A percentile compares a stretch with the other conserved stretches of the same genome.
Evolutionary conservation across 2,888 invertebrate genomes (phyloP).

Genomic region (Habrosyne pyritoides): DNA sequence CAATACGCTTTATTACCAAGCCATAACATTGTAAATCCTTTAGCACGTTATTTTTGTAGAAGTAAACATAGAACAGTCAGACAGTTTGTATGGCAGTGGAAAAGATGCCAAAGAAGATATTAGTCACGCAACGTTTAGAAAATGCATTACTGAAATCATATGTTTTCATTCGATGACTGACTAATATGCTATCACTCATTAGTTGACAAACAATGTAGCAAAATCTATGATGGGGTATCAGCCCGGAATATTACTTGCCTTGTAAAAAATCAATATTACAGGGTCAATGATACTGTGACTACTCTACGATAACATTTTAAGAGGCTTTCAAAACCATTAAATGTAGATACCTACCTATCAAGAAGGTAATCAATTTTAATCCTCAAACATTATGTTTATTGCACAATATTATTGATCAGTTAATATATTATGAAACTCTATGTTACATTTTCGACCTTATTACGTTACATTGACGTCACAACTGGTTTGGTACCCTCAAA

Average conservation of each 20-base stretch:
- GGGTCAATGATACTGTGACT: constrained; percentile 28
- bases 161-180: constrained; percentile 14
- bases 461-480: constrained; percentile 71
- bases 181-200: background rate
- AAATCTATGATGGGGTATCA: too few relatives aligned
- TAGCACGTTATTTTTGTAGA: constrained; percentile 17
- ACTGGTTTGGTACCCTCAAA: constrained; percentile 48
- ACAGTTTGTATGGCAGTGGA: constrained; percentile 32
- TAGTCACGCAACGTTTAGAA: constrained; percentile 39
- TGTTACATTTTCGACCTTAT: constrained; percentile 36
- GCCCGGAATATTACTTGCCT: too few relatives aligned
- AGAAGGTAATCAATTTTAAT: constrained; percentile 28
- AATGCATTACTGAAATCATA: constrained; percentile 21
- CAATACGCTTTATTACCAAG: background rate
- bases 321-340: constrained; percentile 22
- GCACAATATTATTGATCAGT: constrained; percentile 54
- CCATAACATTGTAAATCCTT: constrained; percentile 17
- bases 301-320: constrained; percentile 25
- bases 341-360: constrained; percentile 23
- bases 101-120: constrained; percentile 40
- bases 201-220: background rate
- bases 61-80: constrained; percentile 15
- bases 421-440: constrained; percentile 28
- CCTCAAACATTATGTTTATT: constrained; percentile 58
- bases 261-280: constrained; percentile 28